phyloP scores from a whole-genome alignment of 2,113 vertebrate genomes.

The Casuarius casuarius region DNA sequence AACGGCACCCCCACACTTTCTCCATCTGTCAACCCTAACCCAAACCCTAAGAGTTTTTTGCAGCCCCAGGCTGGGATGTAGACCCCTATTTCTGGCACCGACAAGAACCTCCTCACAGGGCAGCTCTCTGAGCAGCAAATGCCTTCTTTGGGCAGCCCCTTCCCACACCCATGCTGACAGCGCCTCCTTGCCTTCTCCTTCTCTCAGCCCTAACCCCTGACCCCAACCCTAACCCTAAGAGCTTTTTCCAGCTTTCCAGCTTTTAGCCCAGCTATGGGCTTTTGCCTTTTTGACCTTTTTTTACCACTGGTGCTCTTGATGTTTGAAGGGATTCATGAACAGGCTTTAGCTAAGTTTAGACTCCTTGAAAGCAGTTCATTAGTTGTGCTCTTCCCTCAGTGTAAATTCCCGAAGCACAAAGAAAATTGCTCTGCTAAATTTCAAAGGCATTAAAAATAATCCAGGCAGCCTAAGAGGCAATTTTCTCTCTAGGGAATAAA shows the following conservation, averaged over 20 bases:
- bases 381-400: neutral
- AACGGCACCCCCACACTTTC: no score
- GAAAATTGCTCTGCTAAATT: slow-evolving; percentile 6
- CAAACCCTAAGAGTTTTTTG: no score
- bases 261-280: neutral
- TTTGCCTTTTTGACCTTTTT: neutral
- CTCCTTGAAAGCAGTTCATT: slow-evolving; percentile 13
- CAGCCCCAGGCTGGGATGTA: no score
- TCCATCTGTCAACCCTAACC: no score
- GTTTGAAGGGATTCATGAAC: neutral
- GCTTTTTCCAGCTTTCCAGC: no score
- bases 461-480: neutral
- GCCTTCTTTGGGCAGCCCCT: no score
- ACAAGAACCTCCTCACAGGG: no score
- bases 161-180: no score
- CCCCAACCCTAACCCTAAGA: no score
- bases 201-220: neutral
- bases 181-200: no score
- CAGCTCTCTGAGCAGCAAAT: no score
- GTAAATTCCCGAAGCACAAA: neutral
- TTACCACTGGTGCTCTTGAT: neutral
- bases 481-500: neutral
- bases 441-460: slow-evolving; percentile 10
- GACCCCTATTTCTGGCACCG: no score
- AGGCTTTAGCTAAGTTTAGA: neutral